A percentile compares a stretch with the other conserved stretches of the same genome.
phyloP scores from a whole-genome alignment of 2,797 vertebrate genomes.

The Danio kyathit region DNA sequence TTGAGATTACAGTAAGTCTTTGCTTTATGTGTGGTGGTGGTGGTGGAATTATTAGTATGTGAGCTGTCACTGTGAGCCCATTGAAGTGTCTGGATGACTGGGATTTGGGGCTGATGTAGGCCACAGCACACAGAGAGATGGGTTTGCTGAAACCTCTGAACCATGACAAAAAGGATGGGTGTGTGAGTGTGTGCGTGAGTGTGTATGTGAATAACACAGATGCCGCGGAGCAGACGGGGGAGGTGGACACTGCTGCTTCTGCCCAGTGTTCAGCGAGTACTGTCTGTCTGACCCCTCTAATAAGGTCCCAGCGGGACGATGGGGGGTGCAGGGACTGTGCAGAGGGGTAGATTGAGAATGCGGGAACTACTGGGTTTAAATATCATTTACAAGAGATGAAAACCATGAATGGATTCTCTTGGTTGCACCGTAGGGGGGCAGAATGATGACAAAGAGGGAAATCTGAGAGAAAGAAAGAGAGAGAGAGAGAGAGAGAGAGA shows the following conservation, averaged over 20 bases:
- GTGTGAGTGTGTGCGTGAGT: constrained; percentile 50
- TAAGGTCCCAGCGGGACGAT: constrained; percentile 63
- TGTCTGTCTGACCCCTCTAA: constrained; percentile 65
- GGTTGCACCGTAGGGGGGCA: constrained; percentile 61
- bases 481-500: not conserved
- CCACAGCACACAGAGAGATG: constrained; percentile 53
- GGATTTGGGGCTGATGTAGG: constrained; percentile 62
- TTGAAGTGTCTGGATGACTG: constrained; percentile 57
- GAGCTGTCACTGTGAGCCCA: constrained; percentile 62
- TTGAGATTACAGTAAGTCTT: constrained; percentile 64
- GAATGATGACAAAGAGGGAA: constrained; percentile 55
- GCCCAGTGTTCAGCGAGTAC: constrained; percentile 60
- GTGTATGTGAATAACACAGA: constrained; percentile 73
- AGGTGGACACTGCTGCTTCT: constrained; percentile 55
- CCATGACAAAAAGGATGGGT: constrained; percentile 60
- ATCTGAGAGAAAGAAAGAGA: constrained; percentile 31
- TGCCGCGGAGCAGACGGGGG: constrained; percentile 67
- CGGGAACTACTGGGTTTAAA: constrained; percentile 65
- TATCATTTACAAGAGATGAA: constrained; percentile 66
- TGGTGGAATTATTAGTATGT: constrained; percentile 32
- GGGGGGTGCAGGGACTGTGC: constrained; percentile 58
- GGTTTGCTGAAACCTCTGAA: constrained; percentile 65
- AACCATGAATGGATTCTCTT: constrained; percentile 65
- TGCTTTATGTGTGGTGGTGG: constrained; percentile 63
- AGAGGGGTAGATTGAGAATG: constrained; percentile 46